Conservation (phyloP, 2,797 vertebrate species). For the Lophotriccus pileatus region DNA sequence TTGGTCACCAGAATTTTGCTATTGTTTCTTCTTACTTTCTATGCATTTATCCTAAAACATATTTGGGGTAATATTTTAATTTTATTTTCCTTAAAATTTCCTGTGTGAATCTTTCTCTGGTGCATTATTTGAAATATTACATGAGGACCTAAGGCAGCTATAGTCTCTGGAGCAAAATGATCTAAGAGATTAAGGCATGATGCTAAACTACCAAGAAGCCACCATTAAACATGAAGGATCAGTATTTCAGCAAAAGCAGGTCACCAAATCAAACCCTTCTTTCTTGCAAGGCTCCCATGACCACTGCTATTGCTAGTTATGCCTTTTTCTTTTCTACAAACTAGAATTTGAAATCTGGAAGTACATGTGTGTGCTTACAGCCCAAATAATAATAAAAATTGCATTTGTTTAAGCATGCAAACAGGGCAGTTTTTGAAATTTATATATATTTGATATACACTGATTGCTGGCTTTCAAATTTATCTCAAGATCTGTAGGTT, state of each 20-base stretch:
- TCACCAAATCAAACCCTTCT: neutral
- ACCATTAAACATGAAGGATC: neutral
- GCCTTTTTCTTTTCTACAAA: neutral
- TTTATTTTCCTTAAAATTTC: neutral
- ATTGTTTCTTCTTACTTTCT: neutral
- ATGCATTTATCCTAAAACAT: neutral
- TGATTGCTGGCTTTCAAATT: neutral
- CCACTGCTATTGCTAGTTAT: neutral
- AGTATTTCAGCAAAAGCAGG: neutral
- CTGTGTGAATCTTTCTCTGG: neutral
- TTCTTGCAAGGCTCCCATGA: neutral
- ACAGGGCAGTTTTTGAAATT: neutral
- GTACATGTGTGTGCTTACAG: neutral
- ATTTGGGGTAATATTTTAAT: neutral
- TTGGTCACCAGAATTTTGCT: slow-evolving; percentile 23
- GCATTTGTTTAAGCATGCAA: neutral
- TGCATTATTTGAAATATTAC: neutral
- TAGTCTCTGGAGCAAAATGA: neutral
- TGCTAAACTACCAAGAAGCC: neutral
- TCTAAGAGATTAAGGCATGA: neutral
- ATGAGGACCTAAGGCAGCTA: neutral
- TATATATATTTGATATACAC: neutral
- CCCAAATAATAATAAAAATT: neutral
- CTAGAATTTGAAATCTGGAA: neutral
- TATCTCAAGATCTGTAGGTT: neutral